Conservation (phyloP, 1,140 invertebrate species). For the Acromyrmex heyeri region DNA sequence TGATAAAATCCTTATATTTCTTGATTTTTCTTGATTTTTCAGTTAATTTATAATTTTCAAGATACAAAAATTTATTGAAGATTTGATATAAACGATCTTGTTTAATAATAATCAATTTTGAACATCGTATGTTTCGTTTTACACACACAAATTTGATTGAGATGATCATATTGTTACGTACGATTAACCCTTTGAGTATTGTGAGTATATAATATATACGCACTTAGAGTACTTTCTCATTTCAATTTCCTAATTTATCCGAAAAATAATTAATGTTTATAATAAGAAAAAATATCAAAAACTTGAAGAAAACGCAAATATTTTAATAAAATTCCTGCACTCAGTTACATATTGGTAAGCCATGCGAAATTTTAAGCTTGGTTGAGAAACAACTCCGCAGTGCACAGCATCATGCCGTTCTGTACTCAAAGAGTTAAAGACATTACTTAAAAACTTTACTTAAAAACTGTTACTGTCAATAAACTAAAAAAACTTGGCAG, state of each 20-base stretch:
- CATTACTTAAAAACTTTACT: background rate
- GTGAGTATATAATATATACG: background rate
- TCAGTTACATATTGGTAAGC: background rate
- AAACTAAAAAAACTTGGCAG: background rate
- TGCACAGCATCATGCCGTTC: background rate
- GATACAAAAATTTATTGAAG: background rate
- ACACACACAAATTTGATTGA: background rate
- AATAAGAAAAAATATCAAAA: background rate
- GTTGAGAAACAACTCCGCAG: background rate
- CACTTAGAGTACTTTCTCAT: background rate
- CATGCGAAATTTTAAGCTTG: conserved; percentile 1
- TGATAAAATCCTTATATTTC: background rate
- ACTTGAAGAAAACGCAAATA: background rate
- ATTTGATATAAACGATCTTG: background rate
- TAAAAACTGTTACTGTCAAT: background rate
- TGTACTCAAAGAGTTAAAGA: conserved; percentile 2
- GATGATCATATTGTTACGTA: background rate
- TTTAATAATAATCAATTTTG: background rate
- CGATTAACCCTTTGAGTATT: background rate
- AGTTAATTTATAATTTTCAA: background rate
- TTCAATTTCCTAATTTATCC: background rate
- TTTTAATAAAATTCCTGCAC: background rate
- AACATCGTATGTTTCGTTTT: background rate
- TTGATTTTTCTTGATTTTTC: background rate
- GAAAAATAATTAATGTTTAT: conserved; percentile 7